Evolutionary conservation across 2,888 invertebrate genomes (phyloP), one percentile per base, ranked within the genome.

Genomic region (Melipona beecheii): DNA sequence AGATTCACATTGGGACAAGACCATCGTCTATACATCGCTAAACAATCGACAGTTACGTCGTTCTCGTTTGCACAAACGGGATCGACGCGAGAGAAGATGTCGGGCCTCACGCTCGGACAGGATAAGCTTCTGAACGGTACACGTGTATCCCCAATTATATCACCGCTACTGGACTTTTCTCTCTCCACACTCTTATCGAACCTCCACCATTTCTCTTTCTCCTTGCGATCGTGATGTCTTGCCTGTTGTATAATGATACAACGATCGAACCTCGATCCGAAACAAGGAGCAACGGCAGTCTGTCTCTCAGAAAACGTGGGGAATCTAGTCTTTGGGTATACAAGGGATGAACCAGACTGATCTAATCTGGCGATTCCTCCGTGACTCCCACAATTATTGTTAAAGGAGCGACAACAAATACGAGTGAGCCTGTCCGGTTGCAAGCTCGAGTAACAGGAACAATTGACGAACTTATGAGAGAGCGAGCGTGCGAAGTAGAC

Each of bases 381-480:
- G 4, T 27, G 24, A 21, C 72, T 58, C 27, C 62, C 68, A 17
- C 19, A 54, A 24, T 70, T 75, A 27, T 86, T 68, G 31, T 49
- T 60, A 17, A 73, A 82, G 5, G 75, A 80, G 17, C 54, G 27
- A 50, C 19, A 60, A 69, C 73, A 50, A 62, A 78, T 78, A 75
- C 70, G 43, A 13, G 24, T 68, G 4, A 69, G 73, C 15, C 54
- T 66, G 9, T 72, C 62, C 50, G 68, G 66, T 43, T 72, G 71
- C 0, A 75, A 36, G 15, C 36, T 76, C 19, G 88, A 87, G 77
- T 93, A 93, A 82, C 93, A 92, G 69, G 92, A 91, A 78, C 92
- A 92, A 75, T 92, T 92, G 74, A 87, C 90, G 72, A 93, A 93
- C 83, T 92, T 93, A 85, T 92, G 92, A 1, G 93, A 92, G 31